Evolutionary conservation across 2,888 invertebrate species (phyloP), one percentile per base, ranked within the genome.

Genomic region (Andrena marginata): DNA sequence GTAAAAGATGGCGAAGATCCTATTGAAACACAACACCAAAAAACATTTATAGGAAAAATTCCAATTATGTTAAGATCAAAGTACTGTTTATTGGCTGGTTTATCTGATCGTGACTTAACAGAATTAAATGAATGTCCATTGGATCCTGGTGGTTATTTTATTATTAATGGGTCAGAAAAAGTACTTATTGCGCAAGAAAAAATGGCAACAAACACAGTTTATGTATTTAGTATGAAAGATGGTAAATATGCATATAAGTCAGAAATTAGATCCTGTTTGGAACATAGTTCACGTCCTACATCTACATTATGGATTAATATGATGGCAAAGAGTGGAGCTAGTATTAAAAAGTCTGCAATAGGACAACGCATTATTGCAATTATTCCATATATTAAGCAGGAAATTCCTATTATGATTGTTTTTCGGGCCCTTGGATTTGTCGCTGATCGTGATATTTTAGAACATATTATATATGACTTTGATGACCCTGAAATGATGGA

Each of bases 401-500:
- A 99, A 95, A 99, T 99, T 90, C 99, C 99, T 0, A 99, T 99
- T 77, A 99, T 99, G 97, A 99, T 99, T 93, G 99, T 99, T 1
- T 99, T 99, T 94, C 96, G 99, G 93, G 99, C 99, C n/a, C 95
- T 99, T 80, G 99, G 99, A 49, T 99, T 99, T 95, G 99, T 99
- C 60, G 99, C 99, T 8, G 99, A 99, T 94, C 96, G 99, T 92
- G 99, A 99, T 95, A 99, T 99, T 91, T 95, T 99, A 29, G 99
- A 99, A 93, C 99, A 99, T 92, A 99, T 99, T 84, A 99, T 99
- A 91, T 99, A 99, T 94, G 99, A 99, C 93, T 99, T 99, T 95
- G 99, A 99, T 94, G 99, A 99, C 95, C 99, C 99, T 7, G 99
- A 99, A 95, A 99, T 99, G 99, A 99, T 99, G 99, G 99, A 99